These are phyloP conservation scores for Gerris lacustris DNA, from an alignment of 2,888 invertebrate species.

Conservation along the genomic window DNA sequence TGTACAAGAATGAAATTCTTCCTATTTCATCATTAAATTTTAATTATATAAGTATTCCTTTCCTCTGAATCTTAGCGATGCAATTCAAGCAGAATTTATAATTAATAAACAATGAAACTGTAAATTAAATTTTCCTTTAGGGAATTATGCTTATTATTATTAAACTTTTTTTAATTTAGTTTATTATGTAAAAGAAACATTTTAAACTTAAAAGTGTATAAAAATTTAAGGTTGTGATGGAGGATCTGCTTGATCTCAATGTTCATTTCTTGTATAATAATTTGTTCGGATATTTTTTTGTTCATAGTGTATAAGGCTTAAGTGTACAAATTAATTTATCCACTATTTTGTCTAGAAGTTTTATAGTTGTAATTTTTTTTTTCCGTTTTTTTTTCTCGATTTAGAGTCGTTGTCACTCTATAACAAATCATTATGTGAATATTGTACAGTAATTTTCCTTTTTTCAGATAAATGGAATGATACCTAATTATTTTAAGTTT, in stretches of 20 bases:
- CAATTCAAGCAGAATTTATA: too few relatives aligned
- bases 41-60: too few relatives aligned
- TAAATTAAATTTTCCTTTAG: too few relatives aligned
- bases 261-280: conserved; percentile 4
- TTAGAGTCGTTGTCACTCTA: not conserved
- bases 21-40: too few relatives aligned
- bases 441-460: not conserved
- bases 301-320: not conserved
- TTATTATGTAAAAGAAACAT: too few relatives aligned
- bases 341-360: not conserved
- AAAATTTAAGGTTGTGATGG: conserved; percentile 22
- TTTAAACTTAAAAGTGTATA: not conserved
- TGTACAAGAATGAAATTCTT: too few relatives aligned
- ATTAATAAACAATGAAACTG: too few relatives aligned
- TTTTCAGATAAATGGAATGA: conserved; percentile 1
- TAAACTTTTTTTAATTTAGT: too few relatives aligned
- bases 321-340: not conserved
- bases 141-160: too few relatives aligned
- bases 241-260: conserved; percentile 23
- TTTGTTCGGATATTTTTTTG: too few relatives aligned
- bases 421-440: not conserved
- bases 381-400: too few relatives aligned
- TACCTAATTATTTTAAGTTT: not conserved
- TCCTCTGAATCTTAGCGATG: too few relatives aligned
- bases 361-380: not conserved